phyloP scores from a whole-genome alignment of 2,113 vertebrate species.

The Mus musculus region DNA sequence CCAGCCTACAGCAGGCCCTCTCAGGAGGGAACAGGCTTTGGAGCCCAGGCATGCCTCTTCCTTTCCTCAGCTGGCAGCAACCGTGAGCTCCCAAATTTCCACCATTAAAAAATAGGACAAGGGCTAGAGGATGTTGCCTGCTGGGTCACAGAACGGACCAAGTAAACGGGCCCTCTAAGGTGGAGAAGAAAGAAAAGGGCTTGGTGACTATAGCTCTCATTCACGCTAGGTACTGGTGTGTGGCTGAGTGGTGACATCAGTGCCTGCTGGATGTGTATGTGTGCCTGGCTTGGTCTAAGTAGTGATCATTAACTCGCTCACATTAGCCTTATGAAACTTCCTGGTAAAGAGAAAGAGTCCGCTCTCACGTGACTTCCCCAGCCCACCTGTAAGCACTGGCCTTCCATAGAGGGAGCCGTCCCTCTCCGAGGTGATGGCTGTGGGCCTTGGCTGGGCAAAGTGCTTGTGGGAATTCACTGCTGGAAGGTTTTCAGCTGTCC shows the following conservation, averaged over 20 bases:
- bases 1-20: not conserved
- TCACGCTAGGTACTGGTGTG: rapidly evolving
- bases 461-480: rapidly evolving
- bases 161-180: not conserved
- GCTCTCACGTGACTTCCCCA: rapidly evolving
- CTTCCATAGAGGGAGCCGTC: not conserved
- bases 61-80: not conserved
- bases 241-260: not conserved
- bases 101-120: not conserved
- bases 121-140: rapidly evolving
- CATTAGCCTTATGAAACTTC: not conserved
- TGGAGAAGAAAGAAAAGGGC: not conserved
- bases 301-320: not conserved
- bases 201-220: not conserved
- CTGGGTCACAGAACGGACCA: not conserved
- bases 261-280: rapidly evolving
- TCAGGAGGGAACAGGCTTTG: not conserved
- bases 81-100: rapidly evolving
- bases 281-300: not conserved
- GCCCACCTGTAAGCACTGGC: not conserved
- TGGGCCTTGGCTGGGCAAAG: not conserved
- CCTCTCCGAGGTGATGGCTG: rapidly evolving
- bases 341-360: not conserved
- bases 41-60: not conserved
- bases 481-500: not conserved